Percentiles rank a stretch among this genome's conserved stretches.
These are phyloP conservation scores for Murina feae DNA, from an alignment of 2,113 vertebrate species.

Conservation along the genomic window DNA sequence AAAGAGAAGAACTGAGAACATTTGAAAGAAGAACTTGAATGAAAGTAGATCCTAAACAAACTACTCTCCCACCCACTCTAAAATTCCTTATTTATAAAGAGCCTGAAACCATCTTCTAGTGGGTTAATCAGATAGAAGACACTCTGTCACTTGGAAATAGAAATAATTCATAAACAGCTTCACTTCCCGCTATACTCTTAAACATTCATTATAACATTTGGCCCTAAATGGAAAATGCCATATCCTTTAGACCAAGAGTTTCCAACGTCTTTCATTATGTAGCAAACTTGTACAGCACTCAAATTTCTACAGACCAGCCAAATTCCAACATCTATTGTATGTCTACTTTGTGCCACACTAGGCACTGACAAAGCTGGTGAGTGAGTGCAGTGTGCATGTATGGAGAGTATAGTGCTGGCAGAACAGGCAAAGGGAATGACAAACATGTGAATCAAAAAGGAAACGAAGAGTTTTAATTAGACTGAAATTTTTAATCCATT, in stretches of 20 bases:
- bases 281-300: background rate
- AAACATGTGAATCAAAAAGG: background rate
- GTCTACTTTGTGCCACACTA: background rate
- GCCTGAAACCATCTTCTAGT: conserved; percentile 1
- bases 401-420: background rate
- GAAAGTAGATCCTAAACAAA: background rate
- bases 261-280: background rate
- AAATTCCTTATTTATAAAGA: background rate
- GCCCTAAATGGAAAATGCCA: background rate
- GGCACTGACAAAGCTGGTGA: background rate
- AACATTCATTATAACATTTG: conserved; percentile 15
- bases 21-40: background rate
- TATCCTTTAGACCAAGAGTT: background rate
- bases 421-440: background rate
- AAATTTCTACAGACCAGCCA: background rate
- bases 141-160: background rate
- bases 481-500: background rate
- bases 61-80: background rate
- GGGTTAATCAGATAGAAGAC: conserved; percentile 1
- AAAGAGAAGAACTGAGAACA: background rate
- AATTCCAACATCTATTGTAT: background rate
- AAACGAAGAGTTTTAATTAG: conserved; percentile 28
- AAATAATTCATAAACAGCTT: background rate
- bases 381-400: too few species aligned
- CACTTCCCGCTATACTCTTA: background rate